Evolutionary conservation across 2,888 invertebrate species (phyloP), one percentile per base, ranked within the genome.

Genomic region (Vesta saturnalis): DNA sequence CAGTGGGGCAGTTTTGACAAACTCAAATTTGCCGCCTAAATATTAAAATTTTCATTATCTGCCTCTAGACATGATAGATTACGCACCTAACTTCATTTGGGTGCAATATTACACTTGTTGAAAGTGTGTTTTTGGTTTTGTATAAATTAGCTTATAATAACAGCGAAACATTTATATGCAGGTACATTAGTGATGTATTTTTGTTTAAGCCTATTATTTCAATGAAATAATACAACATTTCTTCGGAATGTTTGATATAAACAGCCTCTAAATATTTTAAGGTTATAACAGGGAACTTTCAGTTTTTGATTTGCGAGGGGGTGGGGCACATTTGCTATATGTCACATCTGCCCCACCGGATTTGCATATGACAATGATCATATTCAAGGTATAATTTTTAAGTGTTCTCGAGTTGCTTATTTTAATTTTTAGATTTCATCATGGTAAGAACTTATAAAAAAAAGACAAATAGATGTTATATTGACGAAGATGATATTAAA

Each of bases 51-150:
- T 49, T 15, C 49, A 15, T 16, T 18, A 14, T 4, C 12, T 46
- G 6, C 49, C 16, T 16, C 10, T 49, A 15, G 15, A 49, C 16
- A 49, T 30, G 35, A 8, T 15, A 56, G 56, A 56, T 43, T 46
- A 35, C 46, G 59, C 60, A n/a, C 49, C 63, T 16, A 43, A 30
- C 46, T 63, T 59, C 15, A 49, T 16, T 49, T 49, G 49, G 49
- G 30, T 30, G 30, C 30, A 30, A 30, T 30, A 30, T 30, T 30
- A 30, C 30, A 30, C 30, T 30, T 30, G 30, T 30, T 30, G 30
- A 30, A 30, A 30, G 10, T 30, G 30, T 30, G 4, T 30, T 30
- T 30, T 30, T 30, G 30, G 30, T 30, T 30, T 30, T 30, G 30
- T 30, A 10, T 30, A 30, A 30, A 30, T 30, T 30, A 30, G 30